Conservation (phyloP, 2,888 invertebrate genomes). For the Chrysomela aeneicollis region DNA sequence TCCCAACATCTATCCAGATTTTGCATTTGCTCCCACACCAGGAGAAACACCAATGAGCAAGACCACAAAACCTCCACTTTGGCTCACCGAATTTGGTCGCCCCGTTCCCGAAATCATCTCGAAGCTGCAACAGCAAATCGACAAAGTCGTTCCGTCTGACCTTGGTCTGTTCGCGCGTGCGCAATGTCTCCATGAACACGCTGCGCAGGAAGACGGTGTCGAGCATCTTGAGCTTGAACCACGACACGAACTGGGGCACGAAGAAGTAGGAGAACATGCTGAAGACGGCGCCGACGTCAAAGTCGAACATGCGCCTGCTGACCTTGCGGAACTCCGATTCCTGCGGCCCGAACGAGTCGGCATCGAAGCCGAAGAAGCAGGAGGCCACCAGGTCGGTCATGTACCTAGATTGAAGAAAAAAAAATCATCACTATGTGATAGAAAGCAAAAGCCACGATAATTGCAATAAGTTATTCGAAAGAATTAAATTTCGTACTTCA, state of each 20-base stretch:
- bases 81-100: conserved; percentile 41
- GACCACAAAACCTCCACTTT: no score
- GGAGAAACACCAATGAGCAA: no score
- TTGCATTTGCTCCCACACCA: no score
- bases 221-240: conserved; percentile 54
- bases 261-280: conserved; percentile 53
- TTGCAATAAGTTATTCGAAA: no score
- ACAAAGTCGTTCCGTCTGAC: conserved; percentile 60
- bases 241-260: conserved; percentile 53
- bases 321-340: conserved; percentile 57
- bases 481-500: no score
- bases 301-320: conserved; percentile 55
- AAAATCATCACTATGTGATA: no score
- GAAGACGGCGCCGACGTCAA: conserved; percentile 49
- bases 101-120: conserved; percentile 44
- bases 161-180: conserved; percentile 48
- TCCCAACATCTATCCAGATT: no score
- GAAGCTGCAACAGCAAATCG: conserved; percentile 58
- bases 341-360: conserved; percentile 56
- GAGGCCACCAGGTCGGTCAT: conserved; percentile 63
- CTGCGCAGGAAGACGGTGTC: conserved; percentile 54
- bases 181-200: conserved; percentile 54
- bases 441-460: no score
- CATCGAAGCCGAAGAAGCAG: conserved; percentile 62
- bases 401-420: no score